Evolutionary conservation across 1,140 invertebrate species (phyloP).

Genomic region (Lasioglossum albipes): DNA sequence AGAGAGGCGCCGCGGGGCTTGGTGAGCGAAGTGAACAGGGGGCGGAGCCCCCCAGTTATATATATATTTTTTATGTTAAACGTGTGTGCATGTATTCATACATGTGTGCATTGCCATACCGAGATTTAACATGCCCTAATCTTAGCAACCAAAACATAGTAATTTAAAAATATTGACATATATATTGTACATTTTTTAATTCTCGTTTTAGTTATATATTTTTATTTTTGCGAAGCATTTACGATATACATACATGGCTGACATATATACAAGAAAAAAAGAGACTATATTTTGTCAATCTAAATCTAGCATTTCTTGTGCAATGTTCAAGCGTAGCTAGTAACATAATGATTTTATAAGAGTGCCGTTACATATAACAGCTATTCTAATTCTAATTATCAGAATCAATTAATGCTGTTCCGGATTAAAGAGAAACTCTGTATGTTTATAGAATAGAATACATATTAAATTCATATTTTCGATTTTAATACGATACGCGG

Average conservation of each 20-base stretch:
- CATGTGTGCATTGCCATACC: slow-evolving; percentile 31
- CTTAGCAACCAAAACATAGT: slow-evolving; percentile 24
- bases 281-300: slow-evolving; percentile 48
- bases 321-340: slow-evolving; percentile 51
- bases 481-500: slow-evolving; percentile 21
- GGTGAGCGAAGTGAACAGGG: no score
- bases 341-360: slow-evolving; percentile 41
- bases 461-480: slow-evolving; percentile 38
- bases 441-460: slow-evolving; percentile 38
- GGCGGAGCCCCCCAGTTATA: background rate
- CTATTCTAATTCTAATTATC: background rate
- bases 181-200: slow-evolving; percentile 26
- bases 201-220: slow-evolving; percentile 26
- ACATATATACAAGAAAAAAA: slow-evolving; percentile 13
- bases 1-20: no score
- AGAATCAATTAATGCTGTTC: slow-evolving; percentile 16
- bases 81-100: slow-evolving; percentile 34
- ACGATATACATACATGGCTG: slow-evolving; percentile 17
- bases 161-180: slow-evolving; percentile 19
- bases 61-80: slow-evolving; percentile 58
- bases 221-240: background rate
- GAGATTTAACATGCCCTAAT: slow-evolving; percentile 27
- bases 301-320: slow-evolving; percentile 51
- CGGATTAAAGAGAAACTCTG: slow-evolving; percentile 17
- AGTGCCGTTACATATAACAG: slow-evolving; percentile 5